Evolutionary conservation across 2,888 invertebrate genomes (phyloP).

Genomic region (Cerceris ruficornis): DNA sequence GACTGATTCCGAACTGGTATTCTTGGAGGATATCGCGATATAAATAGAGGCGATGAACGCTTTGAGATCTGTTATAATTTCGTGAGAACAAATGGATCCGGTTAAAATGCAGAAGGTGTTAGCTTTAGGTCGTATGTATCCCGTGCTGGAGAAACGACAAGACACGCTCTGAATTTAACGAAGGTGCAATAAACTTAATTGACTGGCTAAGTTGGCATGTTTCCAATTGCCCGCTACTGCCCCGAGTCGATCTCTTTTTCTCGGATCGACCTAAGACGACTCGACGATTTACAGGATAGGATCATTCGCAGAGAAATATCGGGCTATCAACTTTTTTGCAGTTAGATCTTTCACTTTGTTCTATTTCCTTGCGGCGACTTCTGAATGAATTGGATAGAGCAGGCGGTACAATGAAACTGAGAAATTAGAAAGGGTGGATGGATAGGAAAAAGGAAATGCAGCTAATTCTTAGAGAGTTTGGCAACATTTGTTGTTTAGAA

Average conservation of each 20-base stretch:
- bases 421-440: too few relatives aligned
- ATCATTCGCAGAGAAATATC: not conserved
- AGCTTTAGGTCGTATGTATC: not conserved
- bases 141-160: not conserved
- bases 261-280: slow-evolving; percentile 1
- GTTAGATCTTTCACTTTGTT: too few relatives aligned
- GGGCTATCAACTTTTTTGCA: not conserved
- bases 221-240: slow-evolving; percentile 18
- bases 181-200: slow-evolving; percentile 28
- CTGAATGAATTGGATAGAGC: too few relatives aligned
- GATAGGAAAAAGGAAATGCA: too few relatives aligned
- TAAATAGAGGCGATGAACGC: not conserved
- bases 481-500: too few relatives aligned
- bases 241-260: slow-evolving; percentile 2
- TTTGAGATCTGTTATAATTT: not conserved
- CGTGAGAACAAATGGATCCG: not conserved
- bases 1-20: not conserved
- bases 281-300: not conserved
- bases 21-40: not conserved
- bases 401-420: too few relatives aligned
- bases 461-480: too few relatives aligned
- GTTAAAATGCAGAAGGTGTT: not conserved
- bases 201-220: slow-evolving; percentile 23
- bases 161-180: slow-evolving; percentile 13
- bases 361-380: too few relatives aligned